Conservation (phyloP, 2,113 vertebrate species). For the Eublepharis macularius region DNA sequence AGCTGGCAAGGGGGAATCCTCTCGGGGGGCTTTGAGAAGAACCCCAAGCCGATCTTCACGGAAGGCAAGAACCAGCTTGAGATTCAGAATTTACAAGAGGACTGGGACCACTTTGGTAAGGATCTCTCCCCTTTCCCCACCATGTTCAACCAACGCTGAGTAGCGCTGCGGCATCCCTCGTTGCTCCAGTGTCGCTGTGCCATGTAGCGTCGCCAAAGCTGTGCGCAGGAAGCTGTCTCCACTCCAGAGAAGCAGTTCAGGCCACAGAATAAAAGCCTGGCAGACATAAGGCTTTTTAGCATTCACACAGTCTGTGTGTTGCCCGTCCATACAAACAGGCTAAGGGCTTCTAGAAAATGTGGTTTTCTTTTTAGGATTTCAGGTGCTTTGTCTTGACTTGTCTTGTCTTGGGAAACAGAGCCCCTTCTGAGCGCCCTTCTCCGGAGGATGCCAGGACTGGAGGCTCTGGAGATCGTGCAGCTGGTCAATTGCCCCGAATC, state of each 20-base stretch:
- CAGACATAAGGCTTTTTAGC: too few species aligned
- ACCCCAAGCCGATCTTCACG: slow-evolving; percentile 97
- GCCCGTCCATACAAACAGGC: not conserved
- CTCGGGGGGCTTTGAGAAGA: slow-evolving; percentile 97
- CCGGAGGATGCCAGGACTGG: slow-evolving; percentile 87
- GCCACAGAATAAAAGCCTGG: too few species aligned
- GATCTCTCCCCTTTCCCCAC: not conserved
- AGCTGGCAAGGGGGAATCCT: slow-evolving; percentile 94
- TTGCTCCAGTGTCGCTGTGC: not conserved
- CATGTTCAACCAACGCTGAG: not conserved
- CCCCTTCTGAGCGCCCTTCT: slow-evolving; percentile 89
- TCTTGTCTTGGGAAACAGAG: slow-evolving; percentile 73
- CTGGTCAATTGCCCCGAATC: slow-evolving; percentile 96
- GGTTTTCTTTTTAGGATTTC: not conserved
- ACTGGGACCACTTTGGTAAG: slow-evolving; percentile 97
- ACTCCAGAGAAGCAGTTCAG: not conserved
- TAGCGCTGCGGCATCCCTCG: not conserved
- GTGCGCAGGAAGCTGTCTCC: too few species aligned
- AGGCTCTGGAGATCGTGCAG: slow-evolving; percentile 90
- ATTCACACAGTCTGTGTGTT: too few species aligned
- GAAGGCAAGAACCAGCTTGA: slow-evolving; percentile 96
- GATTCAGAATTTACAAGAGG: slow-evolving; percentile 95
- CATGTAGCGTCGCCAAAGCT: not conserved
- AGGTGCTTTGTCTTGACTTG: not conserved
- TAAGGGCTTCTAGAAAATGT: not conserved